Base-by-base conservation (phyloP, 2,888 invertebrate species). In the Pycnomerus fuliginosus region DNA sequence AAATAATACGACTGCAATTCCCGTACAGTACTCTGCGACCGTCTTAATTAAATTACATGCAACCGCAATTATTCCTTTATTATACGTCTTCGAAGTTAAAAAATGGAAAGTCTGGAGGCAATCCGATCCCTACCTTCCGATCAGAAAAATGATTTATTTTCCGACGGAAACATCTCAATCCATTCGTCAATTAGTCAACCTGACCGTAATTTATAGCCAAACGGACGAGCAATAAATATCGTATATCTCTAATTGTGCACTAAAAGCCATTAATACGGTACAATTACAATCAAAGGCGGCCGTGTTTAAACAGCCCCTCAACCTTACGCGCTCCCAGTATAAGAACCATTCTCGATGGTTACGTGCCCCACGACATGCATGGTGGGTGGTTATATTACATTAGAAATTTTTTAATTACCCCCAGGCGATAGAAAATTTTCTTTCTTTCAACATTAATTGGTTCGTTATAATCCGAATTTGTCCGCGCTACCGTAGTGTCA, bases 1-100 rank as follows among this genome's bases (percentile, higher is more conserved):
- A 64, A 63, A 65, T 67, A 62, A 65, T 57, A 59, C 53, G 56
- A 20, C 55, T 55, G 52, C 22, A 53, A 58, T 56, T 56, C 55
- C 55, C 52, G 53, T 60, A 59, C 56, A 59, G 53, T 20, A 20
- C 20, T 20, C 20, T 5, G 20, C 4, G 20, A 20, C 20, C 20
- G 20, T 44, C 38, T 44, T 44, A 44, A 44, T 44, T 44, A 44
- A 44, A 44, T 44, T 44, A 44, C 38, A 29, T 42, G 29, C 42
- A 35, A 30, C 16, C 30, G 31, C 35, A 42, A 42, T 42, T 41
- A 41, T 34, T 41, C 20, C 41, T 41, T 41, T 41, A 41, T 41
- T 41, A 34, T 31, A 39, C 39, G 39, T 33, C 34, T 41, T 40
- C 33, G 22, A 15, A 10, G n/a, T n/a, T n/a, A n/a, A n/a, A n/a